phyloP scores from a whole-genome alignment of 2,113 vertebrate genomes.

The Toxotes chatareus region DNA sequence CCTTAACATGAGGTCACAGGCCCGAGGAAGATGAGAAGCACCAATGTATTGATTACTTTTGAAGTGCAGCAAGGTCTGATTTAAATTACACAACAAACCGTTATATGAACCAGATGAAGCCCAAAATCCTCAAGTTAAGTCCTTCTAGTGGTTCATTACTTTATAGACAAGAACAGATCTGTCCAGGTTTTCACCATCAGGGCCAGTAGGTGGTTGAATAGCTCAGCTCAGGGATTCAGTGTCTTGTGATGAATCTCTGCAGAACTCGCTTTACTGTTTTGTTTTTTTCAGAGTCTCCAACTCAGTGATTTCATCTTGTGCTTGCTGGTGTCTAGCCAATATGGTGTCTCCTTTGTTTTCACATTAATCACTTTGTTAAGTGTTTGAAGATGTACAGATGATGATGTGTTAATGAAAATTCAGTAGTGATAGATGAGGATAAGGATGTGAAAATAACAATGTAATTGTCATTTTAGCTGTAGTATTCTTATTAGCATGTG shows the following conservation, averaged over 20 bases:
- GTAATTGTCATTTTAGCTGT: neutral
- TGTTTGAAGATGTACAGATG: neutral
- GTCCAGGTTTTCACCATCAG: constrained; percentile 26
- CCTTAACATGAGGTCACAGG: constrained; percentile 51
- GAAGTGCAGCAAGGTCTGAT: constrained; percentile 35
- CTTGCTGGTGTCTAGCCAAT: neutral
- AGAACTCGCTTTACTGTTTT: neutral
- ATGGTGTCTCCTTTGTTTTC: neutral
- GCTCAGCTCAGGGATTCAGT: constrained; percentile 15
- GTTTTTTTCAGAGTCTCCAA: neutral
- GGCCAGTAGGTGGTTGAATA: constrained; percentile 12
- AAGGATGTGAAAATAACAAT: constrained; percentile 15
- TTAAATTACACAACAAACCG: constrained; percentile 44
- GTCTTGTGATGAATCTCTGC: constrained; percentile 14
- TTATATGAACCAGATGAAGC: constrained; percentile 46
- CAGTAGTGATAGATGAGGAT: neutral
- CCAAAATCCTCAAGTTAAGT: constrained; percentile 52
- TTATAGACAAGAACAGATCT: constrained; percentile 34
- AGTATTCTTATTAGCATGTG: neutral
- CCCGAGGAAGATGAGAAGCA: constrained; percentile 28
- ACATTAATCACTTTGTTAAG: neutral
- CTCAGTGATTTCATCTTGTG: neutral
- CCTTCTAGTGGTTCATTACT: constrained; percentile 63
- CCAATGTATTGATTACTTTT: constrained; percentile 57
- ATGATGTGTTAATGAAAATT: neutral